Base-by-base conservation (phyloP, 2,888 invertebrate species). In the Pristionchus japonicus region DNA sequence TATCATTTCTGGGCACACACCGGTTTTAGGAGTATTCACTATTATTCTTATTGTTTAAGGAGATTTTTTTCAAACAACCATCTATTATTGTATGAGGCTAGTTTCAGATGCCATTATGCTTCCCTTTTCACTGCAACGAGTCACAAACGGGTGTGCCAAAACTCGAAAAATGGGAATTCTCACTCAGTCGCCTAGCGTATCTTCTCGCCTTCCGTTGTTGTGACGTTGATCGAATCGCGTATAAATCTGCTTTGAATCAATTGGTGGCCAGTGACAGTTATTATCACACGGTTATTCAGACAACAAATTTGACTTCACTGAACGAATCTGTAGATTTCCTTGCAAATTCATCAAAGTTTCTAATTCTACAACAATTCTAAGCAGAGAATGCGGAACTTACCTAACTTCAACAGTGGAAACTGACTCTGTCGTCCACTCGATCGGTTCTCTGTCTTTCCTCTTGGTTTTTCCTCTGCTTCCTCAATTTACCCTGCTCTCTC, bases 201-300 rank as follows among this genome's bases (percentile, higher is more conserved):
- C 70, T 37, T 13, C 3, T 70, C 17, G 20, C 20, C 37, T 23
- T 70, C 9, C 15, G 17, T 70, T 70, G 70, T 70, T 70, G 70
- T 70, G 70, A 70, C 70, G 37, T 70, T 70, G 37, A 34, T 70
- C 23, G 70, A 70, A 70, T 70, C 70, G 70, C 70, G 70, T 70
- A 70, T 70, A 70, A 70, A 70, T 15, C 20, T 70, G 70, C 70
- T 70, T 70, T 37, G 70, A 70, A 20, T 34, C 20, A 3, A 34
- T 34, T 67, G 31, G n/a, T n/a, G n/a, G n/a, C n/a, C n/a, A n/a
- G n/a, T n/a, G n/a, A n/a, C n/a, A n/a, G n/a, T n/a, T n/a, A n/a
- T n/a, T n/a, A n/a, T n/a, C n/a, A n/a, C n/a, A n/a, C n/a, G n/a
- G n/a, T n/a, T n/a, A n/a, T n/a, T n/a, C n/a, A n/a, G n/a, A n/a